Conservation (phyloP, 2,113 vertebrate genomes). For the Phylloscopus trochilus region DNA sequence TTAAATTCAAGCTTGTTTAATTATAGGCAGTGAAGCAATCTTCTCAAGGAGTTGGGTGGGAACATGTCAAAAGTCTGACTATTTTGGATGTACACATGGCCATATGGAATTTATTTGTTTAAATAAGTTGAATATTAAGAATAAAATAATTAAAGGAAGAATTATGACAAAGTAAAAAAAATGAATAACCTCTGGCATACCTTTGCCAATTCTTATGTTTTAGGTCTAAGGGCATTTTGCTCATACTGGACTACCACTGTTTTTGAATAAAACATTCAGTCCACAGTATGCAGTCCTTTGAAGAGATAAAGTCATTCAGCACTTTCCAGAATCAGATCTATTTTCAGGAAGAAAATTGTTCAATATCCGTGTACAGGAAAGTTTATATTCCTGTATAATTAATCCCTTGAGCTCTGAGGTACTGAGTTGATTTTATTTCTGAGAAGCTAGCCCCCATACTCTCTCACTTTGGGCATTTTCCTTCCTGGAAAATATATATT, state of each 20-base stretch:
- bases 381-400: not conserved
- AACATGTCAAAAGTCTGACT: not conserved
- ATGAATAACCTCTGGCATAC: not conserved
- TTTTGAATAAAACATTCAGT: not conserved
- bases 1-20: not conserved
- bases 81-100: not conserved
- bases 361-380: not conserved
- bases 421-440: not conserved
- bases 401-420: not conserved
- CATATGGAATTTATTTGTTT: not conserved
- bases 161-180: not conserved
- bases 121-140: not conserved
- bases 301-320: not conserved
- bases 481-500: not conserved
- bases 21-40: not conserved
- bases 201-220: not conserved
- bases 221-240: not conserved
- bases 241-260: not conserved
- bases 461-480: not conserved
- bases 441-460: not conserved
- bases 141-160: not conserved
- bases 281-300: not conserved
- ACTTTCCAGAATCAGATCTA: not conserved
- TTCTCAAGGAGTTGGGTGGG: not conserved
- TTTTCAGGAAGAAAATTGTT: slow-evolving; percentile 24